Evolutionary conservation across 2,113 vertebrate species (phyloP), one percentile per base, ranked within the genome.

Genomic region (Python bivittatus): DNA sequence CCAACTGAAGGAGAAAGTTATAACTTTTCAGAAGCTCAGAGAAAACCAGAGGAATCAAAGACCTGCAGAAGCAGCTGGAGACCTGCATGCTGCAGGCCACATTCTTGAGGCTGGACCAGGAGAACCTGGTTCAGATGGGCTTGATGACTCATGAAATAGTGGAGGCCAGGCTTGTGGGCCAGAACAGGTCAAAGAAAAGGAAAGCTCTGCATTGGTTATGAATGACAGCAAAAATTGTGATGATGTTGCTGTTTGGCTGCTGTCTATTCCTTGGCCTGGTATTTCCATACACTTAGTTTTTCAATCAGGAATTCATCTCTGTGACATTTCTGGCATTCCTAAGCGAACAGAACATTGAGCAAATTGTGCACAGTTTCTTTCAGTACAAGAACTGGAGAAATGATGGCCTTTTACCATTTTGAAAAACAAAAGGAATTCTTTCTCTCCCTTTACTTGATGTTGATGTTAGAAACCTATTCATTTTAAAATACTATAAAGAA

Each of bases 61-160:
- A 88, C 1, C 88, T 93, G 29, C 92, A 94, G 60, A 44, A 90
- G 7, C 38, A 92, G 4, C 60, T 94, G 38, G 90, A 84, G 84
- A 7, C 11, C 20, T 48, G 0, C 0, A 48, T 72, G 29, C 89
- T 90, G 5, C 87, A 90, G 90, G 52, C 61, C 56, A 54, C 22
- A 4, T 42, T 89, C 44, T 0, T 4, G 17, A 60, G 61, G n/a
- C 0, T 12, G 7, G 44, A 85, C 56, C 79, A 13, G 0, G 10
- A 89, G 6, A 29, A 44, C 33, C 64, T 56, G 33, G 8, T 93
- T 23, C 64, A 33, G 0, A 0, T 29, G 11, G 85, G 61, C 5
- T 91, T 56, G 0, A 4, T 84, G 20, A 57, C 44, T 90, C 44
- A 93, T 3, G 53, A 48, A 33, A 44, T 72, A 11, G 83, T n/a